Base-by-base conservation (phyloP, 35 echinoderm and acorn worm genomes). In the Patiria miniata region DNA sequence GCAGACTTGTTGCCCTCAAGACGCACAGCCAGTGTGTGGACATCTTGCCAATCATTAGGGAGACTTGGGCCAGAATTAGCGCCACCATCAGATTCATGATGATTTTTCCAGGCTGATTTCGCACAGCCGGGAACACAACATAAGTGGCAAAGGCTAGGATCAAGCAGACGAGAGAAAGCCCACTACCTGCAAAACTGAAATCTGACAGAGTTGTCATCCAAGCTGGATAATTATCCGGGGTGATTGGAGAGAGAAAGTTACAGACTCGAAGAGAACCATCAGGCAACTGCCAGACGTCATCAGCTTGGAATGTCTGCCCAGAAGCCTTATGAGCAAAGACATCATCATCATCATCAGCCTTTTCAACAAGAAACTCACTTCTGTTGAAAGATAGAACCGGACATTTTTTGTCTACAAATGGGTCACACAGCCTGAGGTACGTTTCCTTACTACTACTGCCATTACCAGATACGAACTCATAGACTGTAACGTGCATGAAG, bases 21-120 rank as follows among this genome's bases (percentile, higher is more conserved):
- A 68, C 30, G 1, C 60, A 68, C 1, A 68, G 60, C 60, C 60
- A 68, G 1, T 21, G 8, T n/a, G 30, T 68, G 60, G 60, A 68
- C 8, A 32, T 68, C 6, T n/a, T n/a, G 30, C 60, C 60, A 21
- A 22, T n/a, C 60, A 68, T 28, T 8, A 68, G 60, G n/a, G 22
- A 8, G 8, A 68, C 8, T n/a, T 68, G 60, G 22, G 60, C 60
- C 21, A 68, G n/a, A 1, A 68, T 23, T 7, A 68, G 22, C 15
- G 60, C 60, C n/a, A 68, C 7, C 60, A 68, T 68, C 8, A 68
- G 60, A 68, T 68, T 68, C 60, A 68, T 68, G 60, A 68, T 68
- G 14, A 68, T 68, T 32, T 68, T n/a, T 12, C 60, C 60, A 21
- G 60, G 60, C 3, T 68, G 21, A n/a, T 68, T 68, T 23, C 30